A percentile compares a stretch with the other conserved stretches of the same genome.
phyloP scores from a whole-genome alignment of 2,888 invertebrate genomes.

The Nebria brevicollis region DNA sequence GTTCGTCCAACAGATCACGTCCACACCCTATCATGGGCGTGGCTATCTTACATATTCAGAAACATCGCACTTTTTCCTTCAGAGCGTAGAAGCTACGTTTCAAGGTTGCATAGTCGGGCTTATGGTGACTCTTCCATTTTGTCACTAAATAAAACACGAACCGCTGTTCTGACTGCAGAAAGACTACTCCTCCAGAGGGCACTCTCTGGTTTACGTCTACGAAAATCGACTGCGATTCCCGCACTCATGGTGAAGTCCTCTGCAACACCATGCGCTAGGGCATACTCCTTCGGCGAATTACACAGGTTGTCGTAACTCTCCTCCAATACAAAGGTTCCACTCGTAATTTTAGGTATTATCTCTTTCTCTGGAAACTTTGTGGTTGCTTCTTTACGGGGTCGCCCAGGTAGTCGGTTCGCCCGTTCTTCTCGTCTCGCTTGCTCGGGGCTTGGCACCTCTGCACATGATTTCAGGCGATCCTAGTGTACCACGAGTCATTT shows the following conservation, averaged over 20 bases:
- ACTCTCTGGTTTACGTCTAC: slow-evolving; percentile 50
- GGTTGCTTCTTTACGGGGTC: slow-evolving; percentile 10
- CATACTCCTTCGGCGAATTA: slow-evolving; percentile 58
- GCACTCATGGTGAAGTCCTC: slow-evolving; percentile 63
- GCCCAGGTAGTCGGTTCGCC: slow-evolving; percentile 11
- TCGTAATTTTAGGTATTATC: slow-evolving; percentile 45
- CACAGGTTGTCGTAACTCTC: slow-evolving; percentile 57
- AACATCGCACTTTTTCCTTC: slow-evolving; percentile 49
- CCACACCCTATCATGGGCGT: slow-evolving; percentile 72
- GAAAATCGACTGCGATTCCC: slow-evolving; percentile 62
- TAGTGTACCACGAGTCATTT: slow-evolving; percentile 21
- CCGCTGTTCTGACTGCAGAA: slow-evolving; percentile 58
- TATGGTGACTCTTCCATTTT: slow-evolving; percentile 63
- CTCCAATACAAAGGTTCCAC: neutral
- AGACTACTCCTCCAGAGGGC: slow-evolving; percentile 58
- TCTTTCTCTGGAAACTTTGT: slow-evolving; percentile 53
- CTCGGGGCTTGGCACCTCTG: slow-evolving; percentile 16
- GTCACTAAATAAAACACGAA: slow-evolving; percentile 67
- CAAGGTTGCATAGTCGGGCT: slow-evolving; percentile 59
- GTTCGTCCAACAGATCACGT: slow-evolving; percentile 68
- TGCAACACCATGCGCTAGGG: slow-evolving; percentile 64
- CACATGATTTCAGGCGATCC: slow-evolving; percentile 21
- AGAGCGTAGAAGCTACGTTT: neutral
- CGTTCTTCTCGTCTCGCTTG: slow-evolving; percentile 25
- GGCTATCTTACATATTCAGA: slow-evolving; percentile 63